Conservation (phyloP, 2,113 vertebrate genomes). For the Capreolus pygargus region DNA sequence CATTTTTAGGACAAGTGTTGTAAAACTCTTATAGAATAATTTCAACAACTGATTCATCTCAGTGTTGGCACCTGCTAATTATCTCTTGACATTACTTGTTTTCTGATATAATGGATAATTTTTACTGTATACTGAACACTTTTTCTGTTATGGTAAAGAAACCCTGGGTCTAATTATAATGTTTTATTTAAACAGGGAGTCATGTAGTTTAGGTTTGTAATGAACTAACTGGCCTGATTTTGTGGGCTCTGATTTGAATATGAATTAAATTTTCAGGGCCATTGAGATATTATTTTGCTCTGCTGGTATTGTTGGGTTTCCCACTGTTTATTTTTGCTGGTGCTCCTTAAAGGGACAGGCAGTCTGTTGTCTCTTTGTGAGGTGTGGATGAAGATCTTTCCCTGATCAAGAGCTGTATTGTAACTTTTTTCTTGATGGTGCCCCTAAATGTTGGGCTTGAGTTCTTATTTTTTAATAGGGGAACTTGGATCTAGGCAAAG, state of each 20-base stretch:
- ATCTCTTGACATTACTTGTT: not conserved
- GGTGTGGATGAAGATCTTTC: not conserved
- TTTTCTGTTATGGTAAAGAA: not conserved
- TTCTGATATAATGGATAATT: not conserved
- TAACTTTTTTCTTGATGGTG: not conserved
- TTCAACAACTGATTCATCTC: not conserved
- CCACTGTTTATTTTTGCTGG: not conserved
- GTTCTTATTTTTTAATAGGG: not conserved
- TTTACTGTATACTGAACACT: not conserved
- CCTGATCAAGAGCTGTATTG: not conserved
- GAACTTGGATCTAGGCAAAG: not conserved
- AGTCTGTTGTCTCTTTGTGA: not conserved
- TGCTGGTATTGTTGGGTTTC: not conserved
- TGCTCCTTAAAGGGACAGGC: not conserved
- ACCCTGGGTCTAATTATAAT: not conserved
- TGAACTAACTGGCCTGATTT: not conserved
- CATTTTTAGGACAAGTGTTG: not conserved
- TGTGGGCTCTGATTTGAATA: not conserved
- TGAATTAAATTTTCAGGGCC: not conserved
- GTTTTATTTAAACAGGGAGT: not conserved
- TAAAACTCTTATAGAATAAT: not conserved
- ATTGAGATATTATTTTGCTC: not conserved
- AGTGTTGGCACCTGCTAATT: not conserved
- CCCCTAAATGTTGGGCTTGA: not conserved
- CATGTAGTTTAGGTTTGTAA: not conserved